A percentile compares a stretch with the other conserved stretches of the same genome.
Evolutionary conservation across 1,140 invertebrate genomes (phyloP).

Genomic region (Diorhabda elongata): DNA sequence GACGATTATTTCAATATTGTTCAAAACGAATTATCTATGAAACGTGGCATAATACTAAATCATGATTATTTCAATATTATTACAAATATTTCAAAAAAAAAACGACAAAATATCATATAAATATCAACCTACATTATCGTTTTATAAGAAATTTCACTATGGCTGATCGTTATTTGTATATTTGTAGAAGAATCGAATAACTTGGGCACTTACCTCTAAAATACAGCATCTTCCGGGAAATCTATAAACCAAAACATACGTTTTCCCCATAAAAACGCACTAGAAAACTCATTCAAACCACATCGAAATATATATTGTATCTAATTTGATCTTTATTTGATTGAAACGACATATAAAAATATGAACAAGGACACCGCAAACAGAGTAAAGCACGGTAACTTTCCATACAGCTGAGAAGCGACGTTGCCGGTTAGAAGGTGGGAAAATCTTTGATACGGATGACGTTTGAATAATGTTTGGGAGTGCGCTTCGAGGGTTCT

Average conservation of each 20-base stretch:
- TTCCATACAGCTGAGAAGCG: constrained; percentile 15
- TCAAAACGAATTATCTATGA: no score
- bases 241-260: neutral
- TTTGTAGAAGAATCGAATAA: no score
- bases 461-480: constrained; percentile 8
- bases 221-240: neutral
- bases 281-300: neutral
- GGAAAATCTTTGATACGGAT: constrained; percentile 12
- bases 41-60: no score
- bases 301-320: no score
- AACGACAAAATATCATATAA: no score
- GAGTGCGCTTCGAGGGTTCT: neutral
- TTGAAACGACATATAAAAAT: constrained; percentile 20
- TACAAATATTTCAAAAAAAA: no score
- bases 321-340: neutral
- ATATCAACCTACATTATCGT: no score
- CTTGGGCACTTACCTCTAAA: neutral
- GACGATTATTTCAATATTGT: no score
- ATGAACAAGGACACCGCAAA: constrained; percentile 18
- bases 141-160: no score
- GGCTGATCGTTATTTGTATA: no score
- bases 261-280: neutral
- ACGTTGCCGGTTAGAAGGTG: constrained; percentile 7
- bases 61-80: no score
- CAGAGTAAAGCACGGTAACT: constrained; percentile 21